A percentile compares a stretch with the other conserved stretches of the same genome.
Conservation (phyloP, 92 coral and sea anemone species). For the Anthopleura xanthogrammica region DNA sequence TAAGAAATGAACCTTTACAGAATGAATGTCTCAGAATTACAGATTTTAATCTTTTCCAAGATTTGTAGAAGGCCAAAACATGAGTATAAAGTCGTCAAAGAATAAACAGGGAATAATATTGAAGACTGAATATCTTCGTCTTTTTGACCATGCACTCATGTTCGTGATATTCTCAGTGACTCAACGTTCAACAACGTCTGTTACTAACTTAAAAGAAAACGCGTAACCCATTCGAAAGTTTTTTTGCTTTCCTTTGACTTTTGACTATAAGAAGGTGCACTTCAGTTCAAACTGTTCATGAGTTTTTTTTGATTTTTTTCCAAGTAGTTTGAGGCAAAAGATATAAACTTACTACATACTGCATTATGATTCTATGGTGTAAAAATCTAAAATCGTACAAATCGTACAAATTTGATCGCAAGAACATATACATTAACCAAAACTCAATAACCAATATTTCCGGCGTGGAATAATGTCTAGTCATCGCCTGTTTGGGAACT, state of each 20-base stretch:
- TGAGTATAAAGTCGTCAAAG: not conserved
- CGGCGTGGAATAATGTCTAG: not conserved
- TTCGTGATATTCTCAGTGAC: not conserved
- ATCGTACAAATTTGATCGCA: not conserved
- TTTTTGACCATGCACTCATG: not conserved
- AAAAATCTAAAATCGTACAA: not conserved
- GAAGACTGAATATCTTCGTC: not conserved
- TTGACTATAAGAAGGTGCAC: too few relatives aligned
- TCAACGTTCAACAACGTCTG: too few relatives aligned
- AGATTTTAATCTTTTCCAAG: not conserved
- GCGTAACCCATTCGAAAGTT: too few relatives aligned
- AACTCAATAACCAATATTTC: not conserved
- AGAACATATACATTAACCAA: not conserved
- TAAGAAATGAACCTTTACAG: not conserved
- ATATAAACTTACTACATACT: not conserved
- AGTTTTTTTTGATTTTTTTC: too few relatives aligned
- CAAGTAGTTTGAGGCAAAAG: not conserved
- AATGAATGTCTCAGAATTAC: not conserved
- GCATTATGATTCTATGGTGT: too few relatives aligned
- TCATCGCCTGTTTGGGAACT: conserved; percentile 3
- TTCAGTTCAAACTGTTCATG: too few relatives aligned
- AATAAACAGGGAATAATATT: too few relatives aligned
- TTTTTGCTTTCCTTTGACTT: too few relatives aligned
- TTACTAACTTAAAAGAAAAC: too few relatives aligned
- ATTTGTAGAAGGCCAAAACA: not conserved